Conservation (phyloP, 1,140 invertebrate species). For the Aphidius gifuensis region DNA sequence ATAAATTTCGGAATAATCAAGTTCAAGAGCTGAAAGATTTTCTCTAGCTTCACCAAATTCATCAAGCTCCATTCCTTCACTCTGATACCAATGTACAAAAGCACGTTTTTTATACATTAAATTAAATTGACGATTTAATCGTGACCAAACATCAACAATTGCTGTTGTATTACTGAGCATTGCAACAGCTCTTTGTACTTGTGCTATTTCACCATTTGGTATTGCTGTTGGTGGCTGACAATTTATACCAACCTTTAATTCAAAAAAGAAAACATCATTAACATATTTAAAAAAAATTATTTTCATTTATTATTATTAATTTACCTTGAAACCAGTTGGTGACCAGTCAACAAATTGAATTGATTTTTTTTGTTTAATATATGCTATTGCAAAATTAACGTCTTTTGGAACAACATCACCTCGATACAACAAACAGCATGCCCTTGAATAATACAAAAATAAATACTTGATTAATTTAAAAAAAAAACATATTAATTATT, state of each 20-base stretch:
- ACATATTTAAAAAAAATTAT: no score
- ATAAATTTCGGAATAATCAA: slow-evolving; percentile 61
- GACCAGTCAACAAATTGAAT: slow-evolving; percentile 64
- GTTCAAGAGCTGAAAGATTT: slow-evolving; percentile 62
- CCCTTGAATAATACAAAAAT: slow-evolving; percentile 20
- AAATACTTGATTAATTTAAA: no score
- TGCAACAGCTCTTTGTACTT: slow-evolving; percentile 38
- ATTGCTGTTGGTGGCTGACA: slow-evolving; percentile 54
- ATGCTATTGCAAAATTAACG: slow-evolving; percentile 61
- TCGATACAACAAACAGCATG: slow-evolving; percentile 62
- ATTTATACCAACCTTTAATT: slow-evolving; percentile 53
- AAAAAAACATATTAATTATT: no score
- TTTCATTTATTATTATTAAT: slow-evolving; percentile 38
- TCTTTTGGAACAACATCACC: slow-evolving; percentile 61
- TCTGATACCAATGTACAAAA: slow-evolving; percentile 62
- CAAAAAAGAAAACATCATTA: slow-evolving; percentile 57
- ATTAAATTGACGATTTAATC: slow-evolving; percentile 52
- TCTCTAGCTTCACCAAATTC: slow-evolving; percentile 68
- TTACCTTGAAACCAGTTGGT: slow-evolving; percentile 58
- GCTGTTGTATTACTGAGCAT: slow-evolving; percentile 25
- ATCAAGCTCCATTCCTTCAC: slow-evolving; percentile 67
- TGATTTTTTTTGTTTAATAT: slow-evolving; percentile 38
- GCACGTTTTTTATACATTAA: slow-evolving; percentile 36
- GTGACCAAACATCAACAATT: slow-evolving; percentile 16
- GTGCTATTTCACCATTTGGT: slow-evolving; percentile 60